These are phyloP conservation scores for Subanguina moxae DNA, from an alignment of 1,140 invertebrate species.

Conservation along the genomic window DNA sequence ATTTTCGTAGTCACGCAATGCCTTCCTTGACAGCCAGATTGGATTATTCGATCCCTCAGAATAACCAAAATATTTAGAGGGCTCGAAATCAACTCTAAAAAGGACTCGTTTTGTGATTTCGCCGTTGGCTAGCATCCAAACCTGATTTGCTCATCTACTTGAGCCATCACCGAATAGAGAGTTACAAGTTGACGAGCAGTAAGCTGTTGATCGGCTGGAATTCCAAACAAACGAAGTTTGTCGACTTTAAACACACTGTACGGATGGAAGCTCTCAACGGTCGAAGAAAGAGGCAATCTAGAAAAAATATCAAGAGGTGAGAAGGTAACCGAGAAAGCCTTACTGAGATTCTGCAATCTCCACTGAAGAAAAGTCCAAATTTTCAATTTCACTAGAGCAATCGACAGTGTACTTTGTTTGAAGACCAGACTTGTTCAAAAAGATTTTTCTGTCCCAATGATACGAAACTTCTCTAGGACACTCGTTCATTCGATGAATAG, in stretches of 20 bases:
- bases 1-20: constrained; percentile 45
- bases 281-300: no score
- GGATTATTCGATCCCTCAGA: constrained; percentile 16
- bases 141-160: constrained; percentile 40
- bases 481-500: constrained; percentile 36
- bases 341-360: not conserved
- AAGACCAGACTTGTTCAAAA: no score
- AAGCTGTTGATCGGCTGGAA: constrained; percentile 55
- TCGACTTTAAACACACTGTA: constrained; percentile 57
- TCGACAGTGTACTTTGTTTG: no score
- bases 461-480: not conserved
- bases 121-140: constrained; percentile 4
- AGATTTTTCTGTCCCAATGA: no score
- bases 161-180: constrained; percentile 49
- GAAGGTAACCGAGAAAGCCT: not conserved
- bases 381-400: no score
- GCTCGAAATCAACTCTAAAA: constrained; percentile 53
- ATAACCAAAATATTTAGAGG: constrained; percentile 50
- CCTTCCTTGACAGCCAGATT: constrained; percentile 47
- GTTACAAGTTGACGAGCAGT: constrained; percentile 55
- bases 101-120: not conserved
- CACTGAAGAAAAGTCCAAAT: no score
- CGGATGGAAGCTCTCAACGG: constrained; percentile 49
- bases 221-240: constrained; percentile 57
- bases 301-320: constrained; percentile 2